A percentile compares a stretch with the other conserved stretches of the same genome.
phyloP scores from a whole-genome alignment of 2,888 invertebrate genomes.

The Colletes collaris region DNA sequence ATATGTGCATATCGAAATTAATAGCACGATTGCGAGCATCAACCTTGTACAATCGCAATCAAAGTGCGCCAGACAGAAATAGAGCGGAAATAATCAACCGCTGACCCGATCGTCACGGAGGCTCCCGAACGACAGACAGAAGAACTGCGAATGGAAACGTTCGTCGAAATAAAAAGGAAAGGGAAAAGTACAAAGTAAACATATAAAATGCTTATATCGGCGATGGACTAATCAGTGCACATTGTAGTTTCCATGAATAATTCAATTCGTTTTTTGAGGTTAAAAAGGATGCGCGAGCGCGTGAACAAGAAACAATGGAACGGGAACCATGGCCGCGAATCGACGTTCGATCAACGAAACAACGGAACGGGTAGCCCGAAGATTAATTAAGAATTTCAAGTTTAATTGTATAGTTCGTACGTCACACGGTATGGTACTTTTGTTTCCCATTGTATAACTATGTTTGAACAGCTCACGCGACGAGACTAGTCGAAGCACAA shows the following conservation, averaged over 20 bases:
- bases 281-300: too few species aligned
- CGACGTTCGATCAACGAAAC: too few species aligned
- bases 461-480: slow-evolving; percentile 24
- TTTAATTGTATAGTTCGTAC: background rate
- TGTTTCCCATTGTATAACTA: background rate
- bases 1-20: slow-evolving; percentile 19
- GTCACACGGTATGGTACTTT: too few species aligned
- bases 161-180: background rate
- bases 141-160: background rate
- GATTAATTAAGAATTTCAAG: background rate
- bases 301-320: too few species aligned
- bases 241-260: too few species aligned
- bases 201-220: too few species aligned
- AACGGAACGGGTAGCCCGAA: too few species aligned
- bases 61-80: slow-evolving; percentile 28
- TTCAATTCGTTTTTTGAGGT: too few species aligned
- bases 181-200: too few species aligned
- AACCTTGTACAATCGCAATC: slow-evolving; percentile 25
- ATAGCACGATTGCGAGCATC: slow-evolving; percentile 1
- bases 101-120: slow-evolving; percentile 19
- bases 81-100: slow-evolving; percentile 39
- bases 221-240: too few species aligned
- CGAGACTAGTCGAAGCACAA: background rate
- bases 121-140: background rate
- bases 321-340: too few species aligned